Conservation (phyloP, 2,113 vertebrate species). For the Irena cyanogastra region DNA sequence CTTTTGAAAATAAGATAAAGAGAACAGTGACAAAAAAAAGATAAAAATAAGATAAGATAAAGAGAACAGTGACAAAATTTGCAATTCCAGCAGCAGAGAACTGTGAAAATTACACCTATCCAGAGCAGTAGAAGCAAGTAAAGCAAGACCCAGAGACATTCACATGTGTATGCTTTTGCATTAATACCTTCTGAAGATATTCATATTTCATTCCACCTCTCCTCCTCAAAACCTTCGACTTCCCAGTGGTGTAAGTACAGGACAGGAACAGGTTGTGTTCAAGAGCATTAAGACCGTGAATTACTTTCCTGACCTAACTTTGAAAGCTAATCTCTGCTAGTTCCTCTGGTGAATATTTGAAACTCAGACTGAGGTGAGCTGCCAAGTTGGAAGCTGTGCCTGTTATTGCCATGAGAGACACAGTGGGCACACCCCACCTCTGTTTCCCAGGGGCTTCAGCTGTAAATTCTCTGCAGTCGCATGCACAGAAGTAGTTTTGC, state of each 20-base stretch:
- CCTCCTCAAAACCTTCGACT: background rate
- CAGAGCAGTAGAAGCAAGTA: background rate
- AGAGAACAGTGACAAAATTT: background rate
- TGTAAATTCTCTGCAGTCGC: background rate
- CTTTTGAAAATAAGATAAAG: background rate
- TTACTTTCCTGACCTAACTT: background rate
- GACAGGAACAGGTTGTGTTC: background rate
- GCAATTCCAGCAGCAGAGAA: background rate
- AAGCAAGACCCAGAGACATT: background rate
- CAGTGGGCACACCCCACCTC: background rate
- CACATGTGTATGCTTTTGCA: background rate
- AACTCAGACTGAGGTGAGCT: background rate
- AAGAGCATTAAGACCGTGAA: background rate
- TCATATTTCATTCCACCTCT: background rate
- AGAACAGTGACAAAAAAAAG: background rate
- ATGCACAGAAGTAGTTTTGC: conserved; percentile 6
- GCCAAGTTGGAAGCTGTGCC: conserved; percentile 6
- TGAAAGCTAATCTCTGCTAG: background rate
- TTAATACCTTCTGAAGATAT: background rate
- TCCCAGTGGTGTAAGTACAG: background rate
- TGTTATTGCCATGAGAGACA: background rate
- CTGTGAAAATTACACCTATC: background rate
- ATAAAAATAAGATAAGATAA: too few relatives aligned
- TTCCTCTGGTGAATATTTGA: background rate
- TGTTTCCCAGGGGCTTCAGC: background rate